Evolutionary conservation across 2,888 invertebrate genomes (phyloP).

Genomic region (Norana najaformis): DNA sequence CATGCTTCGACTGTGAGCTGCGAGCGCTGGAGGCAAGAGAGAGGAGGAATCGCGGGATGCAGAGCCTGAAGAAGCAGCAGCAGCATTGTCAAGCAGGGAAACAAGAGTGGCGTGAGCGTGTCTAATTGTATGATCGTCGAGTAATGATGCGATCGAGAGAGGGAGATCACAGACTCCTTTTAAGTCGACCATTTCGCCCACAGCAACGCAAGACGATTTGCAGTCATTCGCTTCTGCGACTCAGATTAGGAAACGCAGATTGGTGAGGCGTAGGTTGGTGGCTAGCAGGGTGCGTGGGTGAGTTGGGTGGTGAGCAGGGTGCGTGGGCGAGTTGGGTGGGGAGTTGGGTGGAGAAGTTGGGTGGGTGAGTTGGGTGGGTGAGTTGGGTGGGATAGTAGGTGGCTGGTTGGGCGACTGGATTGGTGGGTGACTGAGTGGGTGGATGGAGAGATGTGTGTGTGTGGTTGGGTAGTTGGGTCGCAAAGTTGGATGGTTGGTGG

Average conservation of each 20-base stretch:
- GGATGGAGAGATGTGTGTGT: too few species aligned
- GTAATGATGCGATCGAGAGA: neutral
- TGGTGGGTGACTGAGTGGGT: too few species aligned
- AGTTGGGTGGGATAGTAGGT: neutral
- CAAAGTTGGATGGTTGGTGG: too few species aligned
- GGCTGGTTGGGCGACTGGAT: neutral
- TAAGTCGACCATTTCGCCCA: neutral
- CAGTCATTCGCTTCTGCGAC: neutral
- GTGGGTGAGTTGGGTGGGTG: neutral
- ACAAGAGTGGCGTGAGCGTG: neutral
- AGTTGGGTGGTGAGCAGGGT: neutral
- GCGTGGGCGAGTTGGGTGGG: too few species aligned
- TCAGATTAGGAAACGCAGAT: neutral
- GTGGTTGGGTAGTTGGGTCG: too few species aligned
- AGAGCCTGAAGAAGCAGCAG: neutral
- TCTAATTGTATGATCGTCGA: slow-evolving; percentile 13
- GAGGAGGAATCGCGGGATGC: neutral
- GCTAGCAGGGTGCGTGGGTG: neutral
- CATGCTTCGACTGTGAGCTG: neutral
- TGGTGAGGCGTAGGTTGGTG: neutral
- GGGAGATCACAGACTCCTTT: neutral
- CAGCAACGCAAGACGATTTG: neutral
- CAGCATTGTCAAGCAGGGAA: neutral
- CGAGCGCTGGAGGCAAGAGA: neutral
- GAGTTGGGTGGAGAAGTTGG: neutral